Percentiles rank a stretch among this genome's conserved stretches.
Evolutionary conservation across 2,797 vertebrate genomes (phyloP).

Genomic region (Sebastolobus alascanus): DNA sequence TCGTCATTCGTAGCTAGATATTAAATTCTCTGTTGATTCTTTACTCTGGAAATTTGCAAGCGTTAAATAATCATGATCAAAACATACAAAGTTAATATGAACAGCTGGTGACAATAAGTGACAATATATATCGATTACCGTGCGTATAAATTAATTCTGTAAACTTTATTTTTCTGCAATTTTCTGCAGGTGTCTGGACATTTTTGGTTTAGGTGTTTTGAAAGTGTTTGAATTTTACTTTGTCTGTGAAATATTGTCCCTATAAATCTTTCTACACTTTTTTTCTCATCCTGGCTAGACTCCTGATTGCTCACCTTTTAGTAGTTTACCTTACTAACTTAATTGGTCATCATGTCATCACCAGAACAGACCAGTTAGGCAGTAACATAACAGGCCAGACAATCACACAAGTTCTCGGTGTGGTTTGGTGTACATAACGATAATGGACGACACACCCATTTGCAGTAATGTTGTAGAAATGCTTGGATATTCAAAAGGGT

Average conservation of each 20-base stretch:
- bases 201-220: no score
- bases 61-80: no score
- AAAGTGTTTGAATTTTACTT: no score
- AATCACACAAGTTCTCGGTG: not conserved
- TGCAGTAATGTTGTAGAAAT: not conserved
- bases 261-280: no score
- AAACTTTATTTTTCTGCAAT: not conserved
- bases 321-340: not conserved
- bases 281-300: not conserved
- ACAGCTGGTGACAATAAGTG: not conserved
- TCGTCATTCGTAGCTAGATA: no score
- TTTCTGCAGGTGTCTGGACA: no score
- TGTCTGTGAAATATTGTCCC: no score
- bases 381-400: not conserved
- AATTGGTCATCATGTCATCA: not conserved
- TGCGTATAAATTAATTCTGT: not conserved
- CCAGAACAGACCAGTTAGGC: not conserved
- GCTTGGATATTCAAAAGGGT: no score
- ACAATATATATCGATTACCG: not conserved
- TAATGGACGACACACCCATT: not conserved
- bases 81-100: not conserved
- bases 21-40: no score
- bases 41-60: no score
- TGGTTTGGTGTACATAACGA: not conserved
- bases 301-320: not conserved